Base-by-base conservation (phyloP, 2,888 invertebrate species). In the Ernsta delagoae region DNA sequence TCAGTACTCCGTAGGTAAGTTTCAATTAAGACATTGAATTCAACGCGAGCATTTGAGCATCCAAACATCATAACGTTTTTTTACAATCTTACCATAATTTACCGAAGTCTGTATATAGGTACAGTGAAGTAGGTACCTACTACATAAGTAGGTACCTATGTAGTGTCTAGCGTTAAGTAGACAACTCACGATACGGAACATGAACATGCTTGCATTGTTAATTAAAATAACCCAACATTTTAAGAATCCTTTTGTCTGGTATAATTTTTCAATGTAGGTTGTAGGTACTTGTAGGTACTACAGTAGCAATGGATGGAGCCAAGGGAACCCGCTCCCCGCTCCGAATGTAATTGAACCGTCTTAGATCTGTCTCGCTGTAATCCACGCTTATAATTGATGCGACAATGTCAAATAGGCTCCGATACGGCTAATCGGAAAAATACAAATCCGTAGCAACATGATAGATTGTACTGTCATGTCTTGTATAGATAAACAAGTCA, bases 331-430 rank as follows among this genome's bases (percentile, higher is more conserved):
- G 39, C 41, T 41, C 60, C 66, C 60, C 71, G 63, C 65, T 71
- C 75, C 79, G 24, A 53, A 79, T 85, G 84, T 89, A 91, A 91
- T 91, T 90, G 92, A 90, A 90, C 90, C 90, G 90, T 86, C 92
- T 92, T 83, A 86, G 85, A 89, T 86, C 92, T 92, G 93, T 93
- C 93, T 84, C 81, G 75, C 73, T 74, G 86, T 92, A 92, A 93
- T 89, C 92, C 93, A 80, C 80, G 87, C 86, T 90, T 92, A 92
- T 93, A 92, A 93, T 93, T 93, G 93, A 93, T 92, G 93, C 86
- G 88, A 87, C 90, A 87, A 89, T 88, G 92, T 92, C 92, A 91
- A 90, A 86, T 83, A 85, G 85, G 80, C 85, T 80, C 78, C 79
- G 86, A 87, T 87, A 88, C 86, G 86, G 85, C 86, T 88, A 90